A percentile compares a stretch with the other conserved stretches of the same genome.
Evolutionary conservation across 2,888 invertebrate genomes (phyloP).

Genomic region (Cataglyphis rosenhaueri): DNA sequence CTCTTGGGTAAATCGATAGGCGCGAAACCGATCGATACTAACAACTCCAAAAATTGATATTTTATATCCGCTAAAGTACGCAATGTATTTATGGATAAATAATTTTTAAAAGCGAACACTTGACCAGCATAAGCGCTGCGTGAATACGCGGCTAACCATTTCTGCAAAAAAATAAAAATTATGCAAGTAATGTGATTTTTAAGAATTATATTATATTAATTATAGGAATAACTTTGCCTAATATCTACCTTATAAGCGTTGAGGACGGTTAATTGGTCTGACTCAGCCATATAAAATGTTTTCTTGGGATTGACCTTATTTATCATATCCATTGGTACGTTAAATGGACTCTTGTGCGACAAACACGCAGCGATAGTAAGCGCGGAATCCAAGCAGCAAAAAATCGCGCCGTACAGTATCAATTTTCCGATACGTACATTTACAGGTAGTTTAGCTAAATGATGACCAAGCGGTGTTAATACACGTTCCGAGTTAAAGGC

Average conservation of each 20-base stretch:
- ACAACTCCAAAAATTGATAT: slow-evolving; percentile 91
- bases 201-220: not conserved
- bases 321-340: slow-evolving; percentile 91
- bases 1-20: slow-evolving; percentile 88
- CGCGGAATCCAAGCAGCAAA: slow-evolving; percentile 96
- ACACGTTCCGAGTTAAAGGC: slow-evolving; percentile 91
- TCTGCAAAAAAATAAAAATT: slow-evolving; percentile 85
- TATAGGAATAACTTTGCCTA: not conserved
- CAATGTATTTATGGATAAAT: slow-evolving; percentile 92
- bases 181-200: not conserved
- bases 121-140: slow-evolving; percentile 90
- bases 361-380: slow-evolving; percentile 95
- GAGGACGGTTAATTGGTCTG: slow-evolving; percentile 95
- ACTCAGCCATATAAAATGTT: slow-evolving; percentile 92
- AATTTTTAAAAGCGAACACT: slow-evolving; percentile 94
- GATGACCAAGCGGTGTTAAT: slow-evolving; percentile 94
- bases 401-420: slow-evolving; percentile 96
- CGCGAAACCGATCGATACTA: slow-evolving; percentile 90
- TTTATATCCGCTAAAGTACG: slow-evolving; percentile 95
- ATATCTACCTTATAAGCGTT: slow-evolving; percentile 92
- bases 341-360: slow-evolving; percentile 93
- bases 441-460: slow-evolving; percentile 95
- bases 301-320: slow-evolving; percentile 90
- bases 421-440: slow-evolving; percentile 97
- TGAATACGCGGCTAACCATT: slow-evolving; percentile 91